Evolutionary conservation across 2,113 vertebrate species (phyloP).

Genomic region (Halichoeres trimaculatus): DNA sequence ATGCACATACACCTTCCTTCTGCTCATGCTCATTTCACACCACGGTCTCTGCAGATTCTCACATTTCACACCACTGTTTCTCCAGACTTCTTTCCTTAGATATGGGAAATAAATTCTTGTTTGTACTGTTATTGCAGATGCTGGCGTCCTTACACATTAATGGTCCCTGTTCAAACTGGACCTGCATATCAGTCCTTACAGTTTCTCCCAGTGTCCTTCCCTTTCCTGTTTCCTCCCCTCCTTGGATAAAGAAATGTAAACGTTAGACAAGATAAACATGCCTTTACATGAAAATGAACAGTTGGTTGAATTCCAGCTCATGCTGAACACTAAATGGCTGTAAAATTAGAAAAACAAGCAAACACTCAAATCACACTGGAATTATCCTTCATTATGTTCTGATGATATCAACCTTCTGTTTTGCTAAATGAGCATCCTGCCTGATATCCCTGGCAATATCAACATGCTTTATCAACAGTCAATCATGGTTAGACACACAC

Average conservation of each 20-base stretch:
- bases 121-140: too few relatives aligned
- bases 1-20: neutral
- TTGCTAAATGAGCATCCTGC: slow-evolving; percentile 11
- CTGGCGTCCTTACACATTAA: too few relatives aligned
- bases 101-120: neutral
- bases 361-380: neutral
- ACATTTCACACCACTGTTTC: neutral
- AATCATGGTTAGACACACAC: neutral
- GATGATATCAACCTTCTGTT: slow-evolving; percentile 20
- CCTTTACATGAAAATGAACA: neutral
- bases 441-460: slow-evolving; percentile 1
- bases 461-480: slow-evolving; percentile 15
- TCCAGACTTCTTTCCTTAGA: neutral
- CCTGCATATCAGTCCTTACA: too few relatives aligned
- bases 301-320: neutral
- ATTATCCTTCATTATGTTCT: slow-evolving; percentile 22
- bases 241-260: too few relatives aligned
- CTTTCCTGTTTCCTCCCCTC: too few relatives aligned
- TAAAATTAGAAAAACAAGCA: neutral
- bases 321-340: neutral
- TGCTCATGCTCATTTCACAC: neutral
- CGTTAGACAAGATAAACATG: too few relatives aligned
- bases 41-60: neutral
- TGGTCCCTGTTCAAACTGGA: too few relatives aligned
- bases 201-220: too few relatives aligned